Base-by-base conservation (phyloP, 1,140 invertebrate species). In the Drosophila azteca region DNA sequence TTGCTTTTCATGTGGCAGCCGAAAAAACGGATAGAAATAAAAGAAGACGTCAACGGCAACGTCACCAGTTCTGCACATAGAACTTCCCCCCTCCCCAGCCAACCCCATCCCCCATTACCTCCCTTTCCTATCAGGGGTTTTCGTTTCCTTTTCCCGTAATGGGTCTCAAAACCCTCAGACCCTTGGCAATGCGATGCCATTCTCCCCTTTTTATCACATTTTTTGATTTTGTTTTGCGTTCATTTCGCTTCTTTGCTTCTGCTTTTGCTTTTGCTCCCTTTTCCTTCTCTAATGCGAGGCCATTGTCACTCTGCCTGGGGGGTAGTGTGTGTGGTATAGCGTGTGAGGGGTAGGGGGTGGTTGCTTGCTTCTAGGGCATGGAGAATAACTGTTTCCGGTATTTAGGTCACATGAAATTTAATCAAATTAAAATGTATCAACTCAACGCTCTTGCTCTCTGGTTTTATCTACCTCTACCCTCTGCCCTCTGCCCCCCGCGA, bases 331-430 rank as follows among this genome's bases (percentile, higher is more conserved):
- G 24, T 6, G 29, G 13, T 13, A 26, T 13, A 15, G 7, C 13
- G 49, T 41, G 29, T 31, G 7, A 8, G 8, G 46, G 58, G 26
- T 20, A 26, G 41, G 20, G 72, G 73, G 50, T 60, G 53, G 59
- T 63, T 68, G 62, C 63, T 63, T 60, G 66, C 76, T 75, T 84
- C 80, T 84, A 74, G 77, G 82, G 82, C 82, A 77, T 78, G 79
- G 66, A 88, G 81, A 88, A 88, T 79, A 88, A 88, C 83, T 83
- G 83, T 82, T 88, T 88, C 83, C 83, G 83, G 83, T 89, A 88
- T 88, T 88, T 88, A 83, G 83, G 83, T 88, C 83, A 88, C 83
- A 88, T 88, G 83, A 88, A 87, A 88, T 88, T 88, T 88, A 88
- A 88, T 88, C 83, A 88, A 88, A 88, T 88, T 88, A 88, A 88